A percentile compares a stretch with the other conserved stretches of the same genome.
These are phyloP conservation scores for Blera fallax DNA, from an alignment of 2,888 invertebrate species.

Conservation along the genomic window DNA sequence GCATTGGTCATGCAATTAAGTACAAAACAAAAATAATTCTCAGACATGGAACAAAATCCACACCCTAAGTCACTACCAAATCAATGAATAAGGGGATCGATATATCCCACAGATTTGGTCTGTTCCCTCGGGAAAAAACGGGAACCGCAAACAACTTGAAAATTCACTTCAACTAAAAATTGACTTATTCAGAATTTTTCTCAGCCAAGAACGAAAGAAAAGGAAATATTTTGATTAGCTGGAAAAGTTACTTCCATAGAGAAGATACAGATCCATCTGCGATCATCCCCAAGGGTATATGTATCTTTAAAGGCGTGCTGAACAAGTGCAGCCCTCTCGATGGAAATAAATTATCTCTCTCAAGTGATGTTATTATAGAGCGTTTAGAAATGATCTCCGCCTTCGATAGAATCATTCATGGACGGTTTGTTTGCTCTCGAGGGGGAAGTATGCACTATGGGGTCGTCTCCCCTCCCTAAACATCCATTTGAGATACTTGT, in stretches of 20 bases:
- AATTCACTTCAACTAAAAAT: constrained; percentile 42
- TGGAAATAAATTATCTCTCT: constrained; percentile 57
- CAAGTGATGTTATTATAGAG: constrained; percentile 58
- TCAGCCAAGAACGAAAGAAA: constrained; percentile 13
- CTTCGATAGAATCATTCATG: constrained; percentile 38
- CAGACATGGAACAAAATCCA: constrained; percentile 49
- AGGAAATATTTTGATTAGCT: constrained; percentile 57
- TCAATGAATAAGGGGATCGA: constrained; percentile 41
- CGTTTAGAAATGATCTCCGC: constrained; percentile 58
- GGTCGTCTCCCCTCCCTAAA: neutral
- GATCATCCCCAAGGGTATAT: constrained; percentile 6
- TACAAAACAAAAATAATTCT: constrained; percentile 16
- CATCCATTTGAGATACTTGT: constrained; percentile 36
- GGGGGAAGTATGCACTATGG: constrained; percentile 20
- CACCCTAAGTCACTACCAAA: constrained; percentile 50
- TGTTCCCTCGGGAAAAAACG: constrained; percentile 48
- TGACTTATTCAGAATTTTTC: constrained; percentile 48
- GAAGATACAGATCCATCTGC: neutral
- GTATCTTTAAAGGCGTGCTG: constrained; percentile 5
- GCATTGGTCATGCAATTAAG: constrained; percentile 68
- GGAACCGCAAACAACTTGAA: constrained; percentile 3
- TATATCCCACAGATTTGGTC: constrained; percentile 34
- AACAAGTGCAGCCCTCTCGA: constrained; percentile 61
- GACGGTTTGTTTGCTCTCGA: constrained; percentile 28
- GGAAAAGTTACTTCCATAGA: constrained; percentile 42